These are phyloP conservation scores for Onthophagus taurus DNA, from an alignment of 1,140 invertebrate species.

Conservation along the genomic window DNA sequence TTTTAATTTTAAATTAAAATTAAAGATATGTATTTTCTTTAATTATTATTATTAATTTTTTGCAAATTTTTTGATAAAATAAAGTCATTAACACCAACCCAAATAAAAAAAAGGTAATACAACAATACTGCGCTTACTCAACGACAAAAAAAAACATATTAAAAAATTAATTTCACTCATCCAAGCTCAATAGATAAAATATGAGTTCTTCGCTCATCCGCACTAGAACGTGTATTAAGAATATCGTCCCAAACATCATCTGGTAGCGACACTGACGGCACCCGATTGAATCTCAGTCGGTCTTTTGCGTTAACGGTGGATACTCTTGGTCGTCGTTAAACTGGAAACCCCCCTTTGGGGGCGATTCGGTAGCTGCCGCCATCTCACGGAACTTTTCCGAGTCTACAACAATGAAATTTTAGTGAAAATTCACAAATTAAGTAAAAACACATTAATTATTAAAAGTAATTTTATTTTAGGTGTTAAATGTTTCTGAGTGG, in stretches of 20 bases:
- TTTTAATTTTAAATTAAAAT: too few species aligned
- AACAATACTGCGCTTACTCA: background rate
- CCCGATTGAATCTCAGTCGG: constrained; percentile 40
- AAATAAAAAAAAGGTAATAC: background rate
- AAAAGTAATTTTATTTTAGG: background rate
- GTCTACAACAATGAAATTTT: constrained; percentile 44
- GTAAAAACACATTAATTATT: background rate
- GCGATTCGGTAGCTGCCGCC: constrained; percentile 54
- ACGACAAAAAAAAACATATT: constrained; percentile 6
- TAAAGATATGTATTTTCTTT: too few species aligned
- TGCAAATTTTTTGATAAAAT: too few species aligned
- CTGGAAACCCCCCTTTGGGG: constrained; percentile 56
- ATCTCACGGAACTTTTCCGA: constrained; percentile 70
- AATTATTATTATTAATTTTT: constrained; percentile 1
- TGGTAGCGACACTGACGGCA: constrained; percentile 16
- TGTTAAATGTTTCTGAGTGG: too few species aligned
- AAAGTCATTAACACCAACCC: too few species aligned
- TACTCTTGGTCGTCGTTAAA: constrained; percentile 76
- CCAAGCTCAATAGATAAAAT: constrained; percentile 26
- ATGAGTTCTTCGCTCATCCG: constrained; percentile 29
- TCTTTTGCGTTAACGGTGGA: constrained; percentile 66
- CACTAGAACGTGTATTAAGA: constrained; percentile 30
- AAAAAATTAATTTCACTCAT: constrained; percentile 14
- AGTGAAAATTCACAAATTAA: too few species aligned
- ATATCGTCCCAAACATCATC: constrained; percentile 28